Percentiles rank a stretch among this genome's conserved stretches.
Evolutionary conservation across 2,888 invertebrate species (phyloP).

Genomic region (Sphaerophoria taeniata): DNA sequence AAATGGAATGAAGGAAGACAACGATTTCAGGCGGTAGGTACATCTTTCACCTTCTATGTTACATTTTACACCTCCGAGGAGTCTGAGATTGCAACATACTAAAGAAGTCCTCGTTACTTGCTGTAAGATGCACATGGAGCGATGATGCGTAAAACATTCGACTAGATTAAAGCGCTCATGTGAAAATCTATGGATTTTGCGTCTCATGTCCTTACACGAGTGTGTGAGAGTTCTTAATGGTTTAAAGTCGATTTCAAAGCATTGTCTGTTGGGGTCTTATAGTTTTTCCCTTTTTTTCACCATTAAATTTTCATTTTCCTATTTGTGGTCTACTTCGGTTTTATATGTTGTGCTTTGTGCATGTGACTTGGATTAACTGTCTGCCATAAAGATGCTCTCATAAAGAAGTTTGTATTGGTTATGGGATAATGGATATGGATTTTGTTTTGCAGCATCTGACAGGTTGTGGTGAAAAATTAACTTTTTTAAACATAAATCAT

Average conservation of each 20-base stretch:
- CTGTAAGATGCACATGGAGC: too few relatives aligned
- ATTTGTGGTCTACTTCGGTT: background rate
- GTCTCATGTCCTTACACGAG: background rate
- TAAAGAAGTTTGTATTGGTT: background rate
- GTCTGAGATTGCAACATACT: too few relatives aligned
- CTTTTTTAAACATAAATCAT: slow-evolving; percentile 57
- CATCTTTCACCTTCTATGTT: too few relatives aligned
- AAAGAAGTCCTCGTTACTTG: too few relatives aligned
- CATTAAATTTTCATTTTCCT: too few relatives aligned
- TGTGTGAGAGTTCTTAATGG: background rate
- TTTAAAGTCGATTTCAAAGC: slow-evolving; percentile 8
- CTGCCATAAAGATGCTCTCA: background rate
- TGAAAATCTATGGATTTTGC: slow-evolving; percentile 39
- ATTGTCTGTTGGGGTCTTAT: slow-evolving; percentile 5
- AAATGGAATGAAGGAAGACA: too few relatives aligned
- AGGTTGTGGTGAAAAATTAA: slow-evolving; percentile 59
- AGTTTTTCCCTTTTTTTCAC: background rate
- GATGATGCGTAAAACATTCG: slow-evolving; percentile 41
- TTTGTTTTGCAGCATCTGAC: slow-evolving; percentile 35
- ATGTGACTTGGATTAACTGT: slow-evolving; percentile 27
- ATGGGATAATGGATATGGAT: background rate
- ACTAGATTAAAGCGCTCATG: slow-evolving; percentile 46
- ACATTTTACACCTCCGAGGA: too few relatives aligned
- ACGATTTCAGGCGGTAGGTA: too few relatives aligned
- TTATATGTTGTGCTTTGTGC: slow-evolving; percentile 17